Evolutionary conservation across 2,113 vertebrate species (phyloP), one percentile per base, ranked within the genome.

Genomic region (Alouatta palliata): DNA sequence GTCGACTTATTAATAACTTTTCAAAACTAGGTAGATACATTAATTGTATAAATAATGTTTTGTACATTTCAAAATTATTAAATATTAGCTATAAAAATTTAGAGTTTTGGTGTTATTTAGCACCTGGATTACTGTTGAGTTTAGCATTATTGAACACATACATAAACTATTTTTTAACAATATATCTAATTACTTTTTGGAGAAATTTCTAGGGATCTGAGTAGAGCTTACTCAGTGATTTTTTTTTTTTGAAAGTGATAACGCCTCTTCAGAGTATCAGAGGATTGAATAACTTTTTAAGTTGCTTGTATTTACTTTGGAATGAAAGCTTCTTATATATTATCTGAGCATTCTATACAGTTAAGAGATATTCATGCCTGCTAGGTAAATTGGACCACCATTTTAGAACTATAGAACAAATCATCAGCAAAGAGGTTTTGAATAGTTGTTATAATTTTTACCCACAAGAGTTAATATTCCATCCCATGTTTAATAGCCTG

Each of bases 11-110:
- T 86, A 92, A 86, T 68, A 85, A 90, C 56, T 90, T 87, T 86
- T 84, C 6, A 86, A 91, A 96, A 40, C 89, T 61, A 66, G n/a
- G 20, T 47, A 30, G 49, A 45, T 30, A 20, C 2, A 52, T 82
- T 82, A 40, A 76, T 95, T 32, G 3, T 92, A n/a, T 61, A 49
- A 86, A 49, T 64, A 85, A 75, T 83, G 47, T 81, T 89, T 94
- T 82, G 11, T 66, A 58, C 2, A 56, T 94, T 96, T 95, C 5
- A 64, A 89, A 75, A 86, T 89, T 80, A 90, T n/a, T 86, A 81
- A 52, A 73, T 43, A 49, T 93, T 84, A 49, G 23, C n/a, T 23
- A 64, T 58, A 87, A 40, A 3, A 20, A 23, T 58, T 2, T 47
- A 79, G 13, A 79, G 10, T 87, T 64, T 77, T 94, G 49, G 8